A percentile compares a stretch with the other conserved stretches of the same genome.
These are phyloP conservation scores for Globicephala melas DNA, from an alignment of 2,113 vertebrate genomes.

Conservation along the genomic window DNA sequence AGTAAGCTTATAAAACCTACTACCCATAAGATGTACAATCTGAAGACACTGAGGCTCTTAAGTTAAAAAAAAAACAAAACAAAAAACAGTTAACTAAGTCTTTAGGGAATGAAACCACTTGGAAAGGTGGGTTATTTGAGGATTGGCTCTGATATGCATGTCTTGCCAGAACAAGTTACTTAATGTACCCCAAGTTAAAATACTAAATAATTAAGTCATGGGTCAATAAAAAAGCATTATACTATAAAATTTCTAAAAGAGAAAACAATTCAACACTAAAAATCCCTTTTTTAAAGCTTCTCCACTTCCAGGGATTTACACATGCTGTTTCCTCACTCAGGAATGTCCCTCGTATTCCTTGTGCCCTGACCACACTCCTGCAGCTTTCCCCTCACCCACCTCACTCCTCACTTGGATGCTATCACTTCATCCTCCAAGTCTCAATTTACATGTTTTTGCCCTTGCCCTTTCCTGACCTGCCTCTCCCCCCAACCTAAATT, in stretches of 20 bases:
- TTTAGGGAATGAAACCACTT: neutral
- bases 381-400: neutral
- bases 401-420: neutral
- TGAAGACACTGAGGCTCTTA: neutral
- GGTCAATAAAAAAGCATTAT: neutral
- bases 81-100: neutral
- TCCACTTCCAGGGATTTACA: neutral
- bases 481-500: neutral
- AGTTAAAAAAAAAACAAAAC: neutral
- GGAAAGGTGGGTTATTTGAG: neutral
- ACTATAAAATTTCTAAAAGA: neutral
- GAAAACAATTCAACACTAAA: neutral
- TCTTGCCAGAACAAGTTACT: neutral
- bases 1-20: neutral
- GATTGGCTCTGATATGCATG: neutral
- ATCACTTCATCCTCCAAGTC: neutral
- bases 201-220: neutral
- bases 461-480: neutral
- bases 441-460: neutral
- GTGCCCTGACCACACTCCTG: too few species aligned
- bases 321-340: neutral
- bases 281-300: neutral
- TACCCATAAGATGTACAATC: neutral
- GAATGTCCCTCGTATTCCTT: neutral
- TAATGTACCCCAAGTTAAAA: constrained; percentile 1